These are phyloP conservation scores for Oenanthe oenanthe DNA, from an alignment of 2,113 vertebrate species.

Conservation along the genomic window DNA sequence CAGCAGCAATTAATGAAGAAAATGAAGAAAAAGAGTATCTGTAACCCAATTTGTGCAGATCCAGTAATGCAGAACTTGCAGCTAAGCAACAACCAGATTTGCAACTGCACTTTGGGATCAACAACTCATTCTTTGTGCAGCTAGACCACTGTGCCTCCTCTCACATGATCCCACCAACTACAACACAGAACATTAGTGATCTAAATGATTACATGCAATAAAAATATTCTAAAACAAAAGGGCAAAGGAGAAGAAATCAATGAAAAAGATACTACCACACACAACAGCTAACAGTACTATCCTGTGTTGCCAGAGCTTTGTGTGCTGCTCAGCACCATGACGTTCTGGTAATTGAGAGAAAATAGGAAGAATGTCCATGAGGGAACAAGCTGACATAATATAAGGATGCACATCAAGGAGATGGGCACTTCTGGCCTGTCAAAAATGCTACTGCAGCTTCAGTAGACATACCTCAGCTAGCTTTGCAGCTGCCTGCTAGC, in stretches of 20 bases:
- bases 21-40: not conserved
- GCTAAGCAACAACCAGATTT: slow-evolving; percentile 30
- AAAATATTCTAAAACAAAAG: not conserved
- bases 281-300: not conserved
- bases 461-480: not conserved
- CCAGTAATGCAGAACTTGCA: slow-evolving; percentile 2
- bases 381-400: slow-evolving; percentile 2
- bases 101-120: slow-evolving; percentile 5
- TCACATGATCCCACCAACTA: not conserved
- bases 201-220: not conserved
- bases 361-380: not conserved
- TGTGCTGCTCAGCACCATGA: not conserved
- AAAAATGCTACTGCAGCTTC: not conserved
- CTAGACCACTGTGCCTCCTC: slow-evolving; percentile 2
- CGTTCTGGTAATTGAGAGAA: not conserved
- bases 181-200: not conserved
- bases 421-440: not conserved
- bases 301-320: not conserved
- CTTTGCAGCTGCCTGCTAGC: slow-evolving; percentile 13
- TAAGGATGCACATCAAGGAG: not conserved
- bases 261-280: not conserved
- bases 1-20: not conserved
- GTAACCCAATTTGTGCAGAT: not conserved
- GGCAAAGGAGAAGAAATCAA: not conserved
- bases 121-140: not conserved